These are phyloP conservation scores for Apamea crenata DNA, from an alignment of 2,888 invertebrate species.

Conservation along the genomic window DNA sequence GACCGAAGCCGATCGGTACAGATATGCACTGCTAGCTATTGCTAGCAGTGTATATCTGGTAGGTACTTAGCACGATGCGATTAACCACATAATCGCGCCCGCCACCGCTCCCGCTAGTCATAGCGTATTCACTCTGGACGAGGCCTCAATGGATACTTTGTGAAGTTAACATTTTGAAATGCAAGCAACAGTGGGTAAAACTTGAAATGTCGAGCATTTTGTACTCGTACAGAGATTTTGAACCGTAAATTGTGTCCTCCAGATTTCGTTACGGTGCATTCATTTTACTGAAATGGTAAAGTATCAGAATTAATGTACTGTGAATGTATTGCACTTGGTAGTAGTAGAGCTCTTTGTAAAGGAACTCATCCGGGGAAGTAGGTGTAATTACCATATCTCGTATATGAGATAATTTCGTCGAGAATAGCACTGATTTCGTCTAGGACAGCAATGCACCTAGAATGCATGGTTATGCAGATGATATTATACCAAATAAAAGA, in stretches of 20 bases:
- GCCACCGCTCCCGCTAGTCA: background rate
- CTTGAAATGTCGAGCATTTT: constrained; percentile 44
- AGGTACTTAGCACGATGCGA: background rate
- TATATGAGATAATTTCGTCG: background rate
- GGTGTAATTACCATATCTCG: background rate
- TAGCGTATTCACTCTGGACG: background rate
- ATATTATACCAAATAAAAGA: background rate
- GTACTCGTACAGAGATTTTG: constrained; percentile 42
- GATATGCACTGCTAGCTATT: background rate
- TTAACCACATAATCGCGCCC: background rate
- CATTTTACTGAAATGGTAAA: constrained; percentile 23
- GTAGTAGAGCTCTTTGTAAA: background rate
- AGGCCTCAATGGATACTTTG: constrained; percentile 47
- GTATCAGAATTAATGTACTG: constrained; percentile 21
- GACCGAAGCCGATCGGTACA: background rate
- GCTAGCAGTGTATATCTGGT: background rate
- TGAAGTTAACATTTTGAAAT: constrained; percentile 50
- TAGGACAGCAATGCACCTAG: too few relatives aligned
- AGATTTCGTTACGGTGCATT: constrained; percentile 16
- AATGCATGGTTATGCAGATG: background rate
- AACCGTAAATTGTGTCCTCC: constrained; percentile 14
- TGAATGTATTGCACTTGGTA: background rate
- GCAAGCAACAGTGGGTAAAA: constrained; percentile 35
- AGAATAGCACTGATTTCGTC: background rate
- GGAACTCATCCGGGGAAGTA: background rate